phyloP scores from a whole-genome alignment of 2,797 vertebrate species.

The Myripristis jacobus region DNA sequence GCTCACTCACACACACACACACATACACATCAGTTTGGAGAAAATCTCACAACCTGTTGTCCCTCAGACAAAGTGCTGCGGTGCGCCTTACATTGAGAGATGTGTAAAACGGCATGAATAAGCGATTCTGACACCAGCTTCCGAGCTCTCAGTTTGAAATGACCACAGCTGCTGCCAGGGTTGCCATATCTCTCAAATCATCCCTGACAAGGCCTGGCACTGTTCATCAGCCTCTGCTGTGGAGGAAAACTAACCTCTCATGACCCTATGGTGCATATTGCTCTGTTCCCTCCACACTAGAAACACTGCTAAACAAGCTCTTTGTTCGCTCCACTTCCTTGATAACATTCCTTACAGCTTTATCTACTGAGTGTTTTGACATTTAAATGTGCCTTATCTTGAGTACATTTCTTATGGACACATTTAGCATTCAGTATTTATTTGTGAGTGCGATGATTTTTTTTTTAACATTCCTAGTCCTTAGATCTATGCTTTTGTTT shows the following conservation, averaged over 20 bases:
- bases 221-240: constrained; percentile 20
- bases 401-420: background rate
- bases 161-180: constrained; percentile 55
- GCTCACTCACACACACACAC: constrained; percentile 2
- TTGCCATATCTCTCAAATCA: constrained; percentile 62
- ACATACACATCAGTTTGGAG: constrained; percentile 9
- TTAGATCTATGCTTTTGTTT: too few relatives aligned
- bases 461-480: background rate
- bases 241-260: constrained; percentile 37
- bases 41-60: constrained; percentile 23
- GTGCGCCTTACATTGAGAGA: constrained; percentile 33
- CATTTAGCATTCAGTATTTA: background rate
- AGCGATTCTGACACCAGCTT: constrained; percentile 70
- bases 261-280: constrained; percentile 26
- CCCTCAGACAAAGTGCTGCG: constrained; percentile 42
- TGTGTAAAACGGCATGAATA: constrained; percentile 68
- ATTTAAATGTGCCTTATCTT: background rate
- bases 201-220: constrained; percentile 50
- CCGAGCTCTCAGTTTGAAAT: constrained; percentile 67
- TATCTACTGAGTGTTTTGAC: constrained; percentile 12
- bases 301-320: constrained; percentile 11
- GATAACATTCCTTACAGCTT: background rate
- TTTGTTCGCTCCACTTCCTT: constrained; percentile 20
- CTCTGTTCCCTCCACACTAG: background rate
- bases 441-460: background rate